Percentiles rank a stretch among this genome's conserved stretches.
Evolutionary conservation across 35 echinoderm and acorn worm genomes (phyloP).

Genomic region (Heliocidaris erythrogramma): DNA sequence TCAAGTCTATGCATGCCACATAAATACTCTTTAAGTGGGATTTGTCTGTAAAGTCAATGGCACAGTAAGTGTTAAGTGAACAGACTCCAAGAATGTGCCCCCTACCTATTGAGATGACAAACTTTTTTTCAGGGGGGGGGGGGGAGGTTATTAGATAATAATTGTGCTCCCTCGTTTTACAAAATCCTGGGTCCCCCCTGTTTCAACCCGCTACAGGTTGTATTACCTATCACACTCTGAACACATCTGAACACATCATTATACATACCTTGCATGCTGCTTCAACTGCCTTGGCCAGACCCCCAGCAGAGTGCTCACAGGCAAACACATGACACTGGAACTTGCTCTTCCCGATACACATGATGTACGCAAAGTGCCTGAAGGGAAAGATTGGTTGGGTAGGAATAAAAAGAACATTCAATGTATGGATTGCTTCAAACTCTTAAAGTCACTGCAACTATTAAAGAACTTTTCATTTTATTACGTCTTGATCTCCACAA

Average conservation of each 20-base stretch:
- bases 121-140: too few species aligned
- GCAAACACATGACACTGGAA: slow-evolving; percentile 90
- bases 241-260: not conserved
- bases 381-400: not conserved
- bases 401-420: slow-evolving; percentile 2
- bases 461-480: too few species aligned
- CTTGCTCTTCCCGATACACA: slow-evolving; percentile 96
- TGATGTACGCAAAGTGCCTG: slow-evolving; percentile 99
- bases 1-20: too few species aligned
- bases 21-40: too few species aligned
- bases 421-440: not conserved
- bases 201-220: not conserved
- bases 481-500: not conserved
- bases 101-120: too few species aligned
- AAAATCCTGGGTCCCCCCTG: too few species aligned
- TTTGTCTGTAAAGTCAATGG: too few species aligned
- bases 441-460: too few species aligned
- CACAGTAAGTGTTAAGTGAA: too few species aligned
- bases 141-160: too few species aligned
- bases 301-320: slow-evolving; percentile 97
- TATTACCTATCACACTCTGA: not conserved
- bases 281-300: slow-evolving; percentile 96
- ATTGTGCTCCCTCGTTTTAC: too few species aligned
- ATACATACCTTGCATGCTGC: slow-evolving; percentile 92
- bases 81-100: too few species aligned